Conservation (phyloP, 2,113 vertebrate genomes). For the Mohoua ochrocephala region DNA sequence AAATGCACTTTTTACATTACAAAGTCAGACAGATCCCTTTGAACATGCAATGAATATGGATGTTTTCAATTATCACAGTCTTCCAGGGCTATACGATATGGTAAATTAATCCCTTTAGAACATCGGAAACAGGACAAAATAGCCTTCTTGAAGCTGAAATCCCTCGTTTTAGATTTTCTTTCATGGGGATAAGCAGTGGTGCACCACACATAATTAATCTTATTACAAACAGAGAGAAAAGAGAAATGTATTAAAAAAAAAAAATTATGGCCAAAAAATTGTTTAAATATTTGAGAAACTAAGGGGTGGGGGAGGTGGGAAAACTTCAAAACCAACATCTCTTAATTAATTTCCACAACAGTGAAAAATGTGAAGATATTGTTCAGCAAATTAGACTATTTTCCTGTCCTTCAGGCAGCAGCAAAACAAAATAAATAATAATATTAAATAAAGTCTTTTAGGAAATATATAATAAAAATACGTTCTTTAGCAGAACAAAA, state of each 20-base stretch:
- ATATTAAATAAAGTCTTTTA: neutral
- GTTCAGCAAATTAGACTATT: neutral
- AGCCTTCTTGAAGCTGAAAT: constrained; percentile 86
- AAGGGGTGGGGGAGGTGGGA: neutral
- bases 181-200: constrained; percentile 83
- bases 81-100: constrained; percentile 89
- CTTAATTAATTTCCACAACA: constrained; percentile 75
- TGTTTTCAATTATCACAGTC: constrained; percentile 93
- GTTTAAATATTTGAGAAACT: constrained; percentile 73
- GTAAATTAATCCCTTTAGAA: constrained; percentile 92
- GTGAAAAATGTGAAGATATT: constrained; percentile 22
- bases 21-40: constrained; percentile 90
- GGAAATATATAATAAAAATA: constrained; percentile 1
- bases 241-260: neutral
- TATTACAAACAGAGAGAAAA: constrained; percentile 81
- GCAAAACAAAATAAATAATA: neutral
- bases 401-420: neutral
- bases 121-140: constrained; percentile 87
- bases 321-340: constrained; percentile 70
- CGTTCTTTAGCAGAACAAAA: neutral
- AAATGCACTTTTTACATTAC: constrained; percentile 93
- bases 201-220: constrained; percentile 85
- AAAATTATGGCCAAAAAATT: constrained; percentile 40
- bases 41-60: constrained; percentile 93
- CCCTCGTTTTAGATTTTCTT: constrained; percentile 85